Evolutionary conservation across 1,140 invertebrate species (phyloP).

Genomic region (Drosophila bipectinata): DNA sequence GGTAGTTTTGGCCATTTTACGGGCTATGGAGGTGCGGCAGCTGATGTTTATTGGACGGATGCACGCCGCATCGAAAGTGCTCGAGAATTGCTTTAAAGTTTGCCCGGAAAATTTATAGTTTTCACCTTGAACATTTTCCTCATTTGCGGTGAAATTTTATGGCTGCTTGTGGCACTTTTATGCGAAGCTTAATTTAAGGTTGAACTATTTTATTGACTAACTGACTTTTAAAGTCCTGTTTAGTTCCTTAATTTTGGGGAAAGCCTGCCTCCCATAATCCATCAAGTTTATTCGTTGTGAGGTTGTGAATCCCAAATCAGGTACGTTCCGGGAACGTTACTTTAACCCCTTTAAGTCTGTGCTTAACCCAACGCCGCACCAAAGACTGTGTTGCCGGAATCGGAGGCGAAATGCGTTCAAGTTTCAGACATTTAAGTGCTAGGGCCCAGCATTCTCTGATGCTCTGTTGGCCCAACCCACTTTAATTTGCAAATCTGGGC

Average conservation of each 20-base stretch:
- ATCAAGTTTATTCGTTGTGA: constrained; percentile 33
- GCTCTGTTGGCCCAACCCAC: neutral
- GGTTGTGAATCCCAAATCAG: neutral
- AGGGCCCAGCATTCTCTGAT: neutral
- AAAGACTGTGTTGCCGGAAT: constrained; percentile 34
- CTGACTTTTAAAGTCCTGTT: too few relatives aligned
- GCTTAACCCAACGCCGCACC: constrained; percentile 35
- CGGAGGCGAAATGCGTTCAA: constrained; percentile 34
- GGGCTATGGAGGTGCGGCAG: constrained; percentile 22
- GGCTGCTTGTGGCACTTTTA: neutral
- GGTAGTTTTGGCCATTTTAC: constrained; percentile 38
- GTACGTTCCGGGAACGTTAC: constrained; percentile 1
- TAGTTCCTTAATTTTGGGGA: constrained; percentile 12
- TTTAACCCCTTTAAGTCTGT: constrained; percentile 31
- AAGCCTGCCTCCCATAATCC: constrained; percentile 4
- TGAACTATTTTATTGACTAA: neutral
- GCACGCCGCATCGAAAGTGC: constrained; percentile 25
- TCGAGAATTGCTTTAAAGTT: constrained; percentile 13
- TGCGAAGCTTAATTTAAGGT: neutral
- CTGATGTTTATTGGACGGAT: constrained; percentile 42
- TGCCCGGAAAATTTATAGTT: constrained; percentile 6
- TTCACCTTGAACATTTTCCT: constrained; percentile 24
- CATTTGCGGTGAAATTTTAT: constrained; percentile 10
- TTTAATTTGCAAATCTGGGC: constrained; percentile 64
- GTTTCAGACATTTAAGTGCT: constrained; percentile 39